phyloP scores from a whole-genome alignment of 37 sponge, comb jelly and placozoan genomes.

The Beroe ovata region DNA sequence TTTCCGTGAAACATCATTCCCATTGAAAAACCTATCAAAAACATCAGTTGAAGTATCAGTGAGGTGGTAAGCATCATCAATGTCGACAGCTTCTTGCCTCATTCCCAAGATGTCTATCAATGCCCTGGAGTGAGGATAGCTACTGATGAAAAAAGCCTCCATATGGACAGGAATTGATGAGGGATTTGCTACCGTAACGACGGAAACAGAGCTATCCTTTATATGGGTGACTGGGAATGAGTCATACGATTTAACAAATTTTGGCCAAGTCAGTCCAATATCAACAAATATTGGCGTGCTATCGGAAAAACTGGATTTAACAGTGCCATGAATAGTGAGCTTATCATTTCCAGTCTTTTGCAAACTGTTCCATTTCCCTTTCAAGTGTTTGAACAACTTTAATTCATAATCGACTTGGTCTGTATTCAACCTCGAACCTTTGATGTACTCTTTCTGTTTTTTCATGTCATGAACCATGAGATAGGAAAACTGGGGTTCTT shows the following conservation, averaged over 20 bases:
- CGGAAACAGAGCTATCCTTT: neutral
- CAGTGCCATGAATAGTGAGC: constrained; percentile 18
- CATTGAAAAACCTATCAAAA: constrained; percentile 21
- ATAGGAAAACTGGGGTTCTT: constrained; percentile 21
- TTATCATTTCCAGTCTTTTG: constrained; percentile 29
- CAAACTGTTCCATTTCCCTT: constrained; percentile 41
- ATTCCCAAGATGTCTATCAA: constrained; percentile 64
- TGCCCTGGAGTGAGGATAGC: constrained; percentile 54
- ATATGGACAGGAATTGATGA: constrained; percentile 28
- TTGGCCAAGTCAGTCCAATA: constrained; percentile 8
- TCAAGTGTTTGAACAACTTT: constrained; percentile 38
- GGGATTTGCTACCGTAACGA: constrained; percentile 12
- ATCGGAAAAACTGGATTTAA: constrained; percentile 54
- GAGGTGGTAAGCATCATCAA: constrained; percentile 11
- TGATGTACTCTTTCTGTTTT: constrained; percentile 55
- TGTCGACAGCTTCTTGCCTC: constrained; percentile 28
- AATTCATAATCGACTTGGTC: constrained; percentile 64
- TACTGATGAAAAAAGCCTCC: constrained; percentile 35
- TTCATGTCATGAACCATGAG: constrained; percentile 27
- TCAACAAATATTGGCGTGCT: neutral
- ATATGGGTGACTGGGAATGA: constrained; percentile 18
- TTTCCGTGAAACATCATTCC: constrained; percentile 11
- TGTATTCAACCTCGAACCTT: neutral
- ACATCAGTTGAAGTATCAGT: neutral
- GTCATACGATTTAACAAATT: neutral